phyloP scores from a whole-genome alignment of 2,888 invertebrate genomes.

The Gryllus longicercus region DNA sequence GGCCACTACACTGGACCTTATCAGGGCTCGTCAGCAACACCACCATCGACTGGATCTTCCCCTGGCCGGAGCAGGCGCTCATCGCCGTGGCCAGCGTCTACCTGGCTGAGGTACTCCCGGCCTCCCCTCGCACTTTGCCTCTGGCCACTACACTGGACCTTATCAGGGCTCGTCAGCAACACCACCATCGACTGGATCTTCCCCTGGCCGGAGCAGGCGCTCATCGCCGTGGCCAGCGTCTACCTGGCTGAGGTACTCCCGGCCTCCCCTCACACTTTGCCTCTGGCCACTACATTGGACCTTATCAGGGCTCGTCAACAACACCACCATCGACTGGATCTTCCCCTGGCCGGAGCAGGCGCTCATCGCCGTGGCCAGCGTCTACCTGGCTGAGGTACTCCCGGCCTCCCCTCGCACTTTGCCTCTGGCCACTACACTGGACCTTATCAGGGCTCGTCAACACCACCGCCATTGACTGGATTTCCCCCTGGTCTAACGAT shows the following conservation, averaged over 20 bases:
- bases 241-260: conserved; percentile 67
- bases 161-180: conserved; percentile 88
- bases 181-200: conserved; percentile 93
- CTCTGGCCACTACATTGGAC: conserved; percentile 51
- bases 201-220: conserved; percentile 88
- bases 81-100: conserved; percentile 82
- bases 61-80: conserved; percentile 89
- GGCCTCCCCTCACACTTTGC: too few relatives aligned
- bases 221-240: conserved; percentile 81
- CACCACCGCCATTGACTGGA: too few relatives aligned
- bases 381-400: conserved; percentile 70
- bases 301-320: conserved; percentile 89
- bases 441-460: too few relatives aligned
- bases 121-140: too few relatives aligned
- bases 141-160: conserved; percentile 56
- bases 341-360: conserved; percentile 94
- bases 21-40: conserved; percentile 90
- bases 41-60: conserved; percentile 90
- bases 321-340: conserved; percentile 90
- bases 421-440: too few relatives aligned
- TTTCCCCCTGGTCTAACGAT: too few relatives aligned
- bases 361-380: conserved; percentile 78
- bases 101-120: conserved; percentile 61
- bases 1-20: conserved; percentile 60
- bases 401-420: too few relatives aligned